Evolutionary conservation across 2,888 invertebrate species (phyloP).

Genomic region (Apamea anceps): DNA sequence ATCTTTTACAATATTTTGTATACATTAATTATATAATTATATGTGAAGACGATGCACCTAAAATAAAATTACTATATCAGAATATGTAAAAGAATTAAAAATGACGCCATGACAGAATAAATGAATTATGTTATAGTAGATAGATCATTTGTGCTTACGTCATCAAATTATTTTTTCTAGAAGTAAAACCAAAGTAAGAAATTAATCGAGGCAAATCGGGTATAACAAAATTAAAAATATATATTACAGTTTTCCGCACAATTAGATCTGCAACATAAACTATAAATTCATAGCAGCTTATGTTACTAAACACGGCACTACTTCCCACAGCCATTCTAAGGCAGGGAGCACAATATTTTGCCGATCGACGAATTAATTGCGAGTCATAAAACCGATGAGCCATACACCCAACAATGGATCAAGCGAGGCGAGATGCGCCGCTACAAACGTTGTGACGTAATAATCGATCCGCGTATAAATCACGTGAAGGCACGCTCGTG

Average conservation of each 20-base stretch:
- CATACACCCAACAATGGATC: constrained; percentile 75
- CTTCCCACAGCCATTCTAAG: constrained; percentile 68
- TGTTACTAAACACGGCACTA: constrained; percentile 38
- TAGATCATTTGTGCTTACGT: not conserved
- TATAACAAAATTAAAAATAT: constrained; percentile 9
- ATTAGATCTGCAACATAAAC: constrained; percentile 30
- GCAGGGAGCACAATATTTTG: constrained; percentile 79
- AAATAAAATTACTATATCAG: too few relatives aligned
- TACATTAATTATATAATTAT: too few relatives aligned
- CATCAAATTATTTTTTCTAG: not conserved
- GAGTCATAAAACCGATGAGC: constrained; percentile 84
- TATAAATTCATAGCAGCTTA: constrained; percentile 43
- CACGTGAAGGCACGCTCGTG: constrained; percentile 81
- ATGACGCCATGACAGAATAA: too few relatives aligned
- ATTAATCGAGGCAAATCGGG: not conserved
- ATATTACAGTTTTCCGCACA: constrained; percentile 34
- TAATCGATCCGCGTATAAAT: constrained; percentile 81
- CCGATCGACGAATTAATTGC: constrained; percentile 83
- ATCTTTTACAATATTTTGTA: too few relatives aligned
- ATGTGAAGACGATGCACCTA: too few relatives aligned
- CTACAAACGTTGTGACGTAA: constrained; percentile 81
- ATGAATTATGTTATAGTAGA: too few relatives aligned
- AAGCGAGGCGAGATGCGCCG: constrained; percentile 77
- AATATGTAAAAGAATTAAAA: too few relatives aligned
- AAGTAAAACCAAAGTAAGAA: not conserved